Percentiles rank a stretch among this genome's conserved stretches.
These are phyloP conservation scores for Lophura swinhoii DNA, from an alignment of 2,797 vertebrate species.

Conservation along the genomic window DNA sequence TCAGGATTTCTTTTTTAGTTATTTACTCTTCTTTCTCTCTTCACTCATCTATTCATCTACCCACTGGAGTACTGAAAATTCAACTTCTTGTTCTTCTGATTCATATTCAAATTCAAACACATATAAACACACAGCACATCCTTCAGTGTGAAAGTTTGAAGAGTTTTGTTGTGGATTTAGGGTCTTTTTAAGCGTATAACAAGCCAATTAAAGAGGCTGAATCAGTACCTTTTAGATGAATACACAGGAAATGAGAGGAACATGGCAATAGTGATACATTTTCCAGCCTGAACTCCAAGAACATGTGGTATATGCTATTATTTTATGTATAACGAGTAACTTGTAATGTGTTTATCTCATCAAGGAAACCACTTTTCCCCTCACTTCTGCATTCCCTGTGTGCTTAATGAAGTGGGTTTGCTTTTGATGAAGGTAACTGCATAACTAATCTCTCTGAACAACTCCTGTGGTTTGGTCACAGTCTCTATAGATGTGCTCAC, in stretches of 20 bases:
- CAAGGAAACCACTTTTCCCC: constrained; percentile 16
- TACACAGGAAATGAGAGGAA: constrained; percentile 56
- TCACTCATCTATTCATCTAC: constrained; percentile 39
- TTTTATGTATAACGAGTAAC: not conserved
- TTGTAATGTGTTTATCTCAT: constrained; percentile 8
- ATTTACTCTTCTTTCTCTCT: constrained; percentile 33
- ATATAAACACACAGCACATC: not conserved
- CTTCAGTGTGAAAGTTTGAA: not conserved
- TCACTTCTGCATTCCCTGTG: not conserved
- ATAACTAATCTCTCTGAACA: not conserved
- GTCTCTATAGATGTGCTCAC: not conserved
- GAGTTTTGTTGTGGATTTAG: constrained; percentile 16
- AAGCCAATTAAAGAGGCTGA: constrained; percentile 42
- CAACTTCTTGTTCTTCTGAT: not conserved
- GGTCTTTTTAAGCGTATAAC: not conserved
- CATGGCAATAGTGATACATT: constrained; percentile 35
- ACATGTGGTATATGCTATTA: not conserved
- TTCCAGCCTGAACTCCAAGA: not conserved
- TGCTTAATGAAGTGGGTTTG: not conserved
- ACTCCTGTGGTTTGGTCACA: not conserved
- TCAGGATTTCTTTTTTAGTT: not conserved
- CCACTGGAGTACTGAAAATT: not conserved
- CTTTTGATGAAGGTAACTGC: not conserved
- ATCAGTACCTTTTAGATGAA: constrained; percentile 58
- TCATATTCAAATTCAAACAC: constrained; percentile 54